Conservation (phyloP, 2,888 invertebrate species). For the Monoplex corrugatus region DNA sequence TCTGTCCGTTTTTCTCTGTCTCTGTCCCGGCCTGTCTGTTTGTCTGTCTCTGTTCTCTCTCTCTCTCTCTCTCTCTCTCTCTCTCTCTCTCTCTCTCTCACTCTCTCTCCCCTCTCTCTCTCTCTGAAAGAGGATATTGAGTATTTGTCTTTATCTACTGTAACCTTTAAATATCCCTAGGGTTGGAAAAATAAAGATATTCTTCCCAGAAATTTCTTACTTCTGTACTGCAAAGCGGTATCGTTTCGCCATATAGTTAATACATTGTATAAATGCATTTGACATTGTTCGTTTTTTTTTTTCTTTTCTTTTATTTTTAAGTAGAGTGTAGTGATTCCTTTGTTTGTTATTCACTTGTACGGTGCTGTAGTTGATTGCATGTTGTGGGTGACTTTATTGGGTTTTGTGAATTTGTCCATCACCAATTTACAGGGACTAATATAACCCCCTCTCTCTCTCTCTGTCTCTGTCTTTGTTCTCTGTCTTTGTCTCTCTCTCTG, state of each 20-base stretch:
- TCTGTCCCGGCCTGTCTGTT: not conserved
- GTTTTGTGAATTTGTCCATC: too few species aligned
- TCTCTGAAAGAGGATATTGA: too few species aligned
- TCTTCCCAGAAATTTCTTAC: too few species aligned
- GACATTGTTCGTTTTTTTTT: not conserved
- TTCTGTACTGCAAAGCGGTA: too few species aligned
- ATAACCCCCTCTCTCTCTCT: too few species aligned
- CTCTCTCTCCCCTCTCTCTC: not conserved
- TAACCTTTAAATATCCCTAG: too few species aligned
- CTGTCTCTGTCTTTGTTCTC: too few species aligned
- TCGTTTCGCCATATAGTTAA: not conserved
- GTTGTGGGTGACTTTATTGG: not conserved
- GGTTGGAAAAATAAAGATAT: too few species aligned
- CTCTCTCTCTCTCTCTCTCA: not conserved
- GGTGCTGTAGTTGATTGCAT: not conserved
- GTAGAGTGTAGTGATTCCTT: too few species aligned
- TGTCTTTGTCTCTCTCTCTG: too few species aligned
- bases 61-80: not conserved
- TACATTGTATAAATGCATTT: not conserved
- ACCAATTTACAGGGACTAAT: too few species aligned
- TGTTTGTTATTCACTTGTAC: not conserved
- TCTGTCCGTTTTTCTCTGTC: not conserved
- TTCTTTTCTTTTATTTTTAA: not conserved
- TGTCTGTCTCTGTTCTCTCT: not conserved
- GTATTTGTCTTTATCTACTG: too few species aligned